Evolutionary conservation across 2,888 invertebrate species (phyloP), one percentile per base, ranked within the genome.

Genomic region (Caenorhabditis sp.): DNA sequence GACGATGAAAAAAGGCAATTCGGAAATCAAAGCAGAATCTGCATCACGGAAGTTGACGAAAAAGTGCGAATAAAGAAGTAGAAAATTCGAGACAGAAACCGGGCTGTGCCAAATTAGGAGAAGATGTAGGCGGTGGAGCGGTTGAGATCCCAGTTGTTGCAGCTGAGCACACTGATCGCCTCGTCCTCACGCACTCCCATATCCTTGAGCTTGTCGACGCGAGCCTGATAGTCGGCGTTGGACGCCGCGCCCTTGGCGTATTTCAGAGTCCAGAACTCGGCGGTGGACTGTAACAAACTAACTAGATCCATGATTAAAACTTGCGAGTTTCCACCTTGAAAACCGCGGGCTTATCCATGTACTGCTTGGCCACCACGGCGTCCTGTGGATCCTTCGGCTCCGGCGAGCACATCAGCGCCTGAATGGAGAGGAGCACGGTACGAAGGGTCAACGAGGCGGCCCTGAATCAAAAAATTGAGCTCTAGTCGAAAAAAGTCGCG

Each of bases 381-480:
- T 98, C 93, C 86, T 93, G 93, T 12, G 94, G 94, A 89, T 94
- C 94, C 87, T 93, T 93, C 3, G 94, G 94, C 87, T 94, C 94
- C 3, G 94, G 93, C 7, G 93, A 92, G n/a, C 93, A 92, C 86
- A 99, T 93, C 84, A 99, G 93, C 0, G 98, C 98, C 94, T 99
- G 99, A 87, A 99, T 94, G 1, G 98, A 98, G 35, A 99, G 94
- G 80, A 99, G 94, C 35, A 98, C 98, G 38, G 98, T 98, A 85
- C 98, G 94, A 84, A 99, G 94, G 0, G 98, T 99, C 95, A 99
- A 96, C 8, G 99, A 98, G 69, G 99, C 99, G 84, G 99, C 99
- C 98, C 96, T 94, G 74, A 88, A 77, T 26, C 24, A 26, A 22
- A 19, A 6, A 19, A 5, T 41, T 31, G 6, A 41, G 22, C 51